Conservation (phyloP, 2,113 vertebrate species). For the Tychaedon coryphoeus region DNA sequence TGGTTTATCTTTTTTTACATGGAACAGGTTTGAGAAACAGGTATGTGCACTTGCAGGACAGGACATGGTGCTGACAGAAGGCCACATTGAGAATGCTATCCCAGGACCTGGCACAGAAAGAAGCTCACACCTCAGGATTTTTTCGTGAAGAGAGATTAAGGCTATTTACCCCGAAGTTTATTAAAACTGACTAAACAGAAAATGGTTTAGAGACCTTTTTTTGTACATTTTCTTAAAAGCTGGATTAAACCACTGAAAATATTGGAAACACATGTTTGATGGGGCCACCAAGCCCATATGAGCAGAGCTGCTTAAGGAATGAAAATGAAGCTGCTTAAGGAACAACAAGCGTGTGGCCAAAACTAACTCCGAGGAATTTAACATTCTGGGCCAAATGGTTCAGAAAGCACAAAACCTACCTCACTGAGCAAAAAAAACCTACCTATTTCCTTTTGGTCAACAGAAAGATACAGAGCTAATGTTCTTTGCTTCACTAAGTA, state of each 20-base stretch:
- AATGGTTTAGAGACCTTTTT: neutral
- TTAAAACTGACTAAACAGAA: neutral
- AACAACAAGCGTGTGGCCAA: neutral
- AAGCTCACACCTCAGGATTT: neutral
- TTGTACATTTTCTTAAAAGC: neutral
- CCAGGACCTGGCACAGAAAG: neutral
- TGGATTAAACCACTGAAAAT: slow-evolving; percentile 8
- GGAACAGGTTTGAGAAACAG: neutral
- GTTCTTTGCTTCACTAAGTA: neutral
- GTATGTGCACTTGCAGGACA: neutral
- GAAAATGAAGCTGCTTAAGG: slow-evolving; percentile 3
- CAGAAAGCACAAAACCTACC: neutral
- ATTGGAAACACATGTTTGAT: slow-evolving; percentile 43
- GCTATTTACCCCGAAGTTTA: neutral
- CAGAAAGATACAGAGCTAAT: neutral
- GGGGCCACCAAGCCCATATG: neutral
- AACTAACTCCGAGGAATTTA: neutral
- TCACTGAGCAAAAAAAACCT: neutral
- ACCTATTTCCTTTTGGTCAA: neutral
- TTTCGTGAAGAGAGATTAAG: neutral
- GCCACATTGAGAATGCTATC: neutral
- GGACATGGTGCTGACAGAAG: neutral
- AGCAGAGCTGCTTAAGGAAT: neutral
- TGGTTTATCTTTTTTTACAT: neutral
- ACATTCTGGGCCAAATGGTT: neutral